Evolutionary conservation across 2,888 invertebrate species (phyloP), one percentile per base, ranked within the genome.

Genomic region (Lepidochrysops patricia): DNA sequence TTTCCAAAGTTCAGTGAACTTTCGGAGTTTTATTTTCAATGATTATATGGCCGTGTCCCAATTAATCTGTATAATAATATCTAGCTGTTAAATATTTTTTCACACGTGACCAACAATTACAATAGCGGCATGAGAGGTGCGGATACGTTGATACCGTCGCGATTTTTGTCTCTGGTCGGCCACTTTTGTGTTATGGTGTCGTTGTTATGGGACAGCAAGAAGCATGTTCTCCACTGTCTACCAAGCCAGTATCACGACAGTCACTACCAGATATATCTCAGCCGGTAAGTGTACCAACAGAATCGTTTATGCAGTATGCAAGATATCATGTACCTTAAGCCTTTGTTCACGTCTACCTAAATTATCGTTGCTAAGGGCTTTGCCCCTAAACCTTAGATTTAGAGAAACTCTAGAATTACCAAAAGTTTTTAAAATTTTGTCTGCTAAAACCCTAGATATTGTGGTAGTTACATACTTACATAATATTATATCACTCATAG

Each of bases 81-180:
- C 19, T n/a, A 23, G 1, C 9, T 43, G 19, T 9, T 43, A 0
- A 43, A 12, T 12, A 43, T 19, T 12, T 43, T 43, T 43, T 2
- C 15, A n/a, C n/a, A n/a, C 15, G 6, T 43, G 9, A 15, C 2
- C 57, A 54, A 62, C 19, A 19, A 43, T 1, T 52, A 49, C 48
- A 60, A 62, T 62, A 68, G 67, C 75, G 85, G 80, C 64, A 89
- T 89, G 89, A 81, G 83, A 83, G 83, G 83, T 64, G 81, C 82
- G 43, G 80, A 75, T 76, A 89, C 73, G 50, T 72, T 93, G 61
- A 91, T 93, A 66, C 94, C 94, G 65, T 92, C 93, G 60, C 90
- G 94, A 68, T 95, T 95, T 81, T 80, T 95, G 66, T 91, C 92
- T 63, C 86, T 95, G 57, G 82, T 93, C 63, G 92, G 93, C 58